Evolutionary conservation across 2,113 vertebrate genomes (phyloP).

Genomic region (Pontoporia blainvillei): DNA sequence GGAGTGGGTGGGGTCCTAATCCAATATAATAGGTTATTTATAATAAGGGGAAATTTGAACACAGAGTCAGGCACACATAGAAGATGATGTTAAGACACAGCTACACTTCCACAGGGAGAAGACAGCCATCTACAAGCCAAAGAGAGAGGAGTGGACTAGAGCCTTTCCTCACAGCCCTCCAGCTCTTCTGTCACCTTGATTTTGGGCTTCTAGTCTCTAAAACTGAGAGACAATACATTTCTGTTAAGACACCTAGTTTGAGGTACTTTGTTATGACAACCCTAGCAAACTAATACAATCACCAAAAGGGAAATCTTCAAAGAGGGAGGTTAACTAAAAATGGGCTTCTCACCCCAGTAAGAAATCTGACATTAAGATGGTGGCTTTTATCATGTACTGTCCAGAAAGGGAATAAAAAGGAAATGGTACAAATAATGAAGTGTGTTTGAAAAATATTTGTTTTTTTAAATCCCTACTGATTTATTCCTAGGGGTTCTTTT

Average conservation of each 20-base stretch:
- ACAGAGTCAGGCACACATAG: neutral
- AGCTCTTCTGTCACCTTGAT: neutral
- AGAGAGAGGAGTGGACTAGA: neutral
- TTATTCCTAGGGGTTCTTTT: neutral
- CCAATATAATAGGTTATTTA: neutral
- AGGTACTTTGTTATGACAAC: neutral
- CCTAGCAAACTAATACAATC: neutral
- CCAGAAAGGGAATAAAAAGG: neutral
- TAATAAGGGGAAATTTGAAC: neutral
- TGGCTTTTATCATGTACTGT: neutral
- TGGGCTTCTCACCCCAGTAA: accelerated
- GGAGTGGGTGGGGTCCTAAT: neutral
- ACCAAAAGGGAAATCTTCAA: neutral
- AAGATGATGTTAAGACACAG: neutral
- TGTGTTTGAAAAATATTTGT: neutral
- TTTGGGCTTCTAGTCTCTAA: neutral
- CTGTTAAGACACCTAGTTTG: neutral
- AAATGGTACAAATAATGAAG: neutral
- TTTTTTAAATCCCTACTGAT: neutral
- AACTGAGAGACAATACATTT: neutral
- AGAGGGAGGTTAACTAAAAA: neutral
- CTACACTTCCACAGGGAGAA: neutral
- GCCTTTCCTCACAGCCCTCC: neutral
- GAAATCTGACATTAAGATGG: neutral
- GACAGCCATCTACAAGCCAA: neutral